Conservation (phyloP, 2,113 vertebrate species). For the Trogon surrucura region DNA sequence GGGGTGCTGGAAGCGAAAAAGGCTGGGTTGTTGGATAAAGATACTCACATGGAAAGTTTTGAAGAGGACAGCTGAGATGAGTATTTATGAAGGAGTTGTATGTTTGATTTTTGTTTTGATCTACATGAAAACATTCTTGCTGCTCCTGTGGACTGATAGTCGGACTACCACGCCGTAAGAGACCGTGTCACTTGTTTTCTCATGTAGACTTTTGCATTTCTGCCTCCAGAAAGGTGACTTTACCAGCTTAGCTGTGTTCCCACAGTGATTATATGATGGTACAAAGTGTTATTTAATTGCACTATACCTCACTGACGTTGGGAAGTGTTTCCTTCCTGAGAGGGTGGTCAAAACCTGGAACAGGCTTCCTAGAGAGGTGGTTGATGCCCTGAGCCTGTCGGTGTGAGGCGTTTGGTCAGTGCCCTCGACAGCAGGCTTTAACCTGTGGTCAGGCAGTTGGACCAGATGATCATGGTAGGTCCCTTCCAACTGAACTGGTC, state of each 20-base stretch:
- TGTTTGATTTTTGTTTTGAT: not conserved
- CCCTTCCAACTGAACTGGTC: not conserved
- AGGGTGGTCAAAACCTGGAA: not conserved
- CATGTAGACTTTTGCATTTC: not conserved
- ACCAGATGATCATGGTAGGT: not conserved
- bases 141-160: not conserved
- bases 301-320: not conserved
- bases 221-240: not conserved
- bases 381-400: not conserved
- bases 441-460: not conserved
- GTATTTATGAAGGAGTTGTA: not conserved
- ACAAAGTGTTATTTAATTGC: not conserved
- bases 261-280: not conserved
- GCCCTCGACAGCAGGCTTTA: not conserved
- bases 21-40: not conserved
- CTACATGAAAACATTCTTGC: not conserved
- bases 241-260: not conserved
- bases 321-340: fast-evolving
- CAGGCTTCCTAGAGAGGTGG: not conserved
- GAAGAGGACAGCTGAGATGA: not conserved
- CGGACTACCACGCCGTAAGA: not conserved
- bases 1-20: not conserved
- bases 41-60: not conserved
- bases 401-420: not conserved
- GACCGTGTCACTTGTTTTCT: not conserved